Evolutionary conservation across 2,113 vertebrate species (phyloP).

Genomic region (Ctenodactylus gundi): DNA sequence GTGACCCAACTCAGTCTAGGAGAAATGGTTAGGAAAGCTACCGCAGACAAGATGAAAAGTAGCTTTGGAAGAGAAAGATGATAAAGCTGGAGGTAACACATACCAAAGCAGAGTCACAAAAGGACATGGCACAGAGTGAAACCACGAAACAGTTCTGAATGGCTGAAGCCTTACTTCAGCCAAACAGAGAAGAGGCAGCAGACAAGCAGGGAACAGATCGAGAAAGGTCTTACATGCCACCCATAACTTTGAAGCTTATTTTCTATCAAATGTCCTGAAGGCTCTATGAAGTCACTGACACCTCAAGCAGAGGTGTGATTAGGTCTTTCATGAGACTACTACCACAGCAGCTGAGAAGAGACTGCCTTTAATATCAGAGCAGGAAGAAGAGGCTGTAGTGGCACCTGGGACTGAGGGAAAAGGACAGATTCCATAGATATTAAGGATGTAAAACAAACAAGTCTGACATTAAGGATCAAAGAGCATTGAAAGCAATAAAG

Average conservation of each 20-base stretch:
- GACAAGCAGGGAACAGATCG: neutral
- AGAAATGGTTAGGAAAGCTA: neutral
- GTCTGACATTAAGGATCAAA: neutral
- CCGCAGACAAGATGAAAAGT: neutral
- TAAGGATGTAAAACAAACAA: neutral
- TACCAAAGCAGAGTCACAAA: neutral
- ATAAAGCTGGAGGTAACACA: neutral
- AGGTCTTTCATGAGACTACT: neutral
- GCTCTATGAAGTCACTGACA: no score
- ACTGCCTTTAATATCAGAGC: neutral
- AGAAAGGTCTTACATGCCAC: neutral
- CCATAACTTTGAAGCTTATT: neutral
- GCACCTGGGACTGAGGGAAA: neutral
- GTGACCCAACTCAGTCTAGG: neutral
- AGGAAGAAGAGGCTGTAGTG: neutral
- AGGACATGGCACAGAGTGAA: neutral
- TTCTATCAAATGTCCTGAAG: neutral
- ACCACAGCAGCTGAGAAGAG: neutral
- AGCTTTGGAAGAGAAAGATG: neutral
- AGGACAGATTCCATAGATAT: neutral
- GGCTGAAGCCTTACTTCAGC: neutral
- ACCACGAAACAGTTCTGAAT: neutral
- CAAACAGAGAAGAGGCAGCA: neutral
- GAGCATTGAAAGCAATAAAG: neutral
- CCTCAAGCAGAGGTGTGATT: neutral